Conservation (phyloP, 2,888 invertebrate species). For the Gari tellinella region DNA sequence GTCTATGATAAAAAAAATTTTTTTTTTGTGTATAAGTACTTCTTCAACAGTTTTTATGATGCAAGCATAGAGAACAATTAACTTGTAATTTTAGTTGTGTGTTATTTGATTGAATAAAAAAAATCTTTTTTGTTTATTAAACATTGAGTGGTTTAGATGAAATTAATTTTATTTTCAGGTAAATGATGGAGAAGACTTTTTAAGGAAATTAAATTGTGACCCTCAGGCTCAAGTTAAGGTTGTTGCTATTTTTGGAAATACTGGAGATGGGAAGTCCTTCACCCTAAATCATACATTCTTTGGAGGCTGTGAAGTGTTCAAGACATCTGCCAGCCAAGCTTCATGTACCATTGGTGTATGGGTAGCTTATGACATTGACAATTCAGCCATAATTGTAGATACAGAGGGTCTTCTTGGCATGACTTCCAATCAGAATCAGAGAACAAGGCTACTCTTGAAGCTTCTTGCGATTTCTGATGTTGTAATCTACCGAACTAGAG, state of each 20-base stretch:
- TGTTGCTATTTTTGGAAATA: slow-evolving; percentile 93
- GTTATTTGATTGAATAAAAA: too few relatives aligned
- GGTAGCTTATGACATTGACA: slow-evolving; percentile 89
- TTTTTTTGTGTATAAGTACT: too few relatives aligned
- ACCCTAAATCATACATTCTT: slow-evolving; percentile 91
- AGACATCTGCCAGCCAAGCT: slow-evolving; percentile 88
- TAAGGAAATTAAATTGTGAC: slow-evolving; percentile 81
- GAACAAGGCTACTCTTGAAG: slow-evolving; percentile 90
- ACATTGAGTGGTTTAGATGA: too few relatives aligned
- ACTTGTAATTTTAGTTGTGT: too few relatives aligned
- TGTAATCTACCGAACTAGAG: slow-evolving; percentile 90
- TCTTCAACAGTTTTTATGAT: too few relatives aligned
- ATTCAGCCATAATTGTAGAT: slow-evolving; percentile 90
- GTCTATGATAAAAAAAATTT: too few relatives aligned
- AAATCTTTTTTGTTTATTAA: too few relatives aligned
- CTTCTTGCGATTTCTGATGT: slow-evolving; percentile 93
- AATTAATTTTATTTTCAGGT: slow-evolving; percentile 77
- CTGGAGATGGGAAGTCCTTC: slow-evolving; percentile 93
- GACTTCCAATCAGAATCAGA: slow-evolving; percentile 87
- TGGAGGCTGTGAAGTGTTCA: slow-evolving; percentile 88
- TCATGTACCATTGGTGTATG: slow-evolving; percentile 92
- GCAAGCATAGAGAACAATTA: too few relatives aligned
- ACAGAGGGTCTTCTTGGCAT: slow-evolving; percentile 91
- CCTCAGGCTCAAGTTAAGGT: slow-evolving; percentile 87
- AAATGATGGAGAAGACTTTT: slow-evolving; percentile 80